These are phyloP conservation scores for Rhipidura dahli DNA, from an alignment of 2,113 vertebrate species.

Conservation along the genomic window DNA sequence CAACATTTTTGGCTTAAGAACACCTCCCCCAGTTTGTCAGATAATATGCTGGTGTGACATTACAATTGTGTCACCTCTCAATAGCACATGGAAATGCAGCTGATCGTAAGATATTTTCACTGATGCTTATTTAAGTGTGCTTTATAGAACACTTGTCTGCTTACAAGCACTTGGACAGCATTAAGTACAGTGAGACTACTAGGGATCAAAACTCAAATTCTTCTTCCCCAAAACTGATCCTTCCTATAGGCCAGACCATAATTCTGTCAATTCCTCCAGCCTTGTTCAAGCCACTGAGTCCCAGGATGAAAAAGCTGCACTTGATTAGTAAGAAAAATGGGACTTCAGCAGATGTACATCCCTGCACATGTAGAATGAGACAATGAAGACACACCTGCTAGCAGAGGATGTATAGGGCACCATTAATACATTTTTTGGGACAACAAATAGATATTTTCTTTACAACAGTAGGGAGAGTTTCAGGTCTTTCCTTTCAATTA, in stretches of 20 bases:
- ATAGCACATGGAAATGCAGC: conserved; percentile 21
- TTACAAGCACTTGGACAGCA: not conserved
- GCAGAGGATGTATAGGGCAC: not conserved
- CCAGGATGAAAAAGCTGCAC: not conserved
- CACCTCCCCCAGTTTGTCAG: not conserved
- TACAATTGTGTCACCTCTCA: conserved; percentile 41
- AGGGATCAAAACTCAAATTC: not conserved
- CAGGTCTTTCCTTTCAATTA: not conserved
- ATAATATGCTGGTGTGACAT: conserved; percentile 22
- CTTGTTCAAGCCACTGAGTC: not conserved
- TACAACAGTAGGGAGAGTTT: not conserved
- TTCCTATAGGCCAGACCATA: not conserved
- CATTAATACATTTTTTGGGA: not conserved
- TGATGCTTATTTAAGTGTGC: not conserved
- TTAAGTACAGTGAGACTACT: not conserved
- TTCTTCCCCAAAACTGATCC: not conserved
- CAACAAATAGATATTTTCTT: not conserved
- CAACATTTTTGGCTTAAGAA: conserved; percentile 13
- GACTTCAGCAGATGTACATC: not conserved
- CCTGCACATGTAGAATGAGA: not conserved
- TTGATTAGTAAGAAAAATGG: not conserved
- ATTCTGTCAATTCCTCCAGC: not conserved
- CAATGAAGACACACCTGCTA: not conserved
- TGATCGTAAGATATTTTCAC: conserved; percentile 11
- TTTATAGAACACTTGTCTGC: not conserved